Evolutionary conservation across 2,113 vertebrate species (phyloP), one percentile per base, ranked within the genome.

Genomic region (Triplophysa siluroides): DNA sequence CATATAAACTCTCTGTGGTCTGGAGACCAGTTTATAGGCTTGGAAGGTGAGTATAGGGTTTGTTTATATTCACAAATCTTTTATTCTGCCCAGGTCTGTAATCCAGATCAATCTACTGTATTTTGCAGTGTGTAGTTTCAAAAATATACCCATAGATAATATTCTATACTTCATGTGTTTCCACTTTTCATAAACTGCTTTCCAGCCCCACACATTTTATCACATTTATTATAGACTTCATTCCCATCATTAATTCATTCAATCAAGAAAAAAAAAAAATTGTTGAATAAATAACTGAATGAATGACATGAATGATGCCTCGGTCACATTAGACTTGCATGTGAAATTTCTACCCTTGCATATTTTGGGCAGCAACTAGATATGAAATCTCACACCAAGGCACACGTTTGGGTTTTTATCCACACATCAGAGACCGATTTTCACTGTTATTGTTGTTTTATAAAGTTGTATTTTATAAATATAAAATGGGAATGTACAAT

Each of bases 11-110:
- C 24, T 78, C 50, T 63, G 54, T 72, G 61, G 64, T 19, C 74
- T 50, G 21, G 63, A 63, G 68, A 33, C 68, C 38, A 66, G 58
- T 78, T 38, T 43, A n/a, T 60, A 21, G 58, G 19, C 62, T 47
- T 63, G 56, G 61, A 19, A 26, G 60, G 52, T 38, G 75, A 26
- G 41, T 65, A 52, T 69, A 33, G 13, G n/a, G 26, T 23, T 79
- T 76, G 24, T 75, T 80, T 78, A 60, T 61, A 81, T 75, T 76
- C 58, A 65, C 64, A 70, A 60, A 66, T 50, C 70, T 76, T 84
- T 79, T 41, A 38, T 41, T 66, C 79, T 79, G 79, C 68, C 71
- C 65, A 60, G 24, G 65, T 63, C 76, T 81, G 80, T 77, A 63
- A 81, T 81, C 75, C 70, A 77, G 41, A 81, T 79, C 76, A 78